phyloP scores from a whole-genome alignment of 2,888 invertebrate genomes.

The Drosophila ezoana region DNA sequence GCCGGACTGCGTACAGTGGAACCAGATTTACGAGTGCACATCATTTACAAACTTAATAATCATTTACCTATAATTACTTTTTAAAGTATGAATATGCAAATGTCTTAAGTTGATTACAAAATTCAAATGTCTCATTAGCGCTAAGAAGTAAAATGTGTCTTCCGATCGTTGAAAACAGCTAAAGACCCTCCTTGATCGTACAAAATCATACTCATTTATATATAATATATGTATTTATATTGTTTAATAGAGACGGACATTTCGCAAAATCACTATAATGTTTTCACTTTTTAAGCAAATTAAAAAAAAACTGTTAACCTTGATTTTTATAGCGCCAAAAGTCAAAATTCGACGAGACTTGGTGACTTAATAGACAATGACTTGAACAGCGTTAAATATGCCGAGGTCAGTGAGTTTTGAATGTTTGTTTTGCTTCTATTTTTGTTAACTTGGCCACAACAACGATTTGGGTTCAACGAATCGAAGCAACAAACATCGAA shows the following conservation, averaged over 20 bases:
- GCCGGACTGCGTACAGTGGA: constrained; percentile 37
- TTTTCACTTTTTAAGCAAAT: too few relatives aligned
- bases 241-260: too few relatives aligned
- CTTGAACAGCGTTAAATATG: constrained; percentile 32
- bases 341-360: constrained; percentile 10
- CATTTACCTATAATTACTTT: too few relatives aligned
- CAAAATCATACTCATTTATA: too few relatives aligned
- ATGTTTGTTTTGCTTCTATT: not conserved
- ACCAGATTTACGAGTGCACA: not conserved
- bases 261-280: too few relatives aligned
- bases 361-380: constrained; percentile 24
- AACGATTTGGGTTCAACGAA: constrained; percentile 5
- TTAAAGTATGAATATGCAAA: not conserved
- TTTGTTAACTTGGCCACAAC: not conserved
- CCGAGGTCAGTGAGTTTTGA: constrained; percentile 43
- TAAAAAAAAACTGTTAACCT: constrained; percentile 39
- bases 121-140: not conserved
- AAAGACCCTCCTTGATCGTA: too few relatives aligned
- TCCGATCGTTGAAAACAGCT: too few relatives aligned
- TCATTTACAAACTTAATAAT: not conserved
- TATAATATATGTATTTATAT: too few relatives aligned
- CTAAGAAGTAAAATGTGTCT: too few relatives aligned
- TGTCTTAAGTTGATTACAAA: not conserved
- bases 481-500: constrained; percentile 1
- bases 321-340: constrained; percentile 47